Conservation (phyloP, 2,797 vertebrate genomes). For the Tenualosa thibaudeaui region DNA sequence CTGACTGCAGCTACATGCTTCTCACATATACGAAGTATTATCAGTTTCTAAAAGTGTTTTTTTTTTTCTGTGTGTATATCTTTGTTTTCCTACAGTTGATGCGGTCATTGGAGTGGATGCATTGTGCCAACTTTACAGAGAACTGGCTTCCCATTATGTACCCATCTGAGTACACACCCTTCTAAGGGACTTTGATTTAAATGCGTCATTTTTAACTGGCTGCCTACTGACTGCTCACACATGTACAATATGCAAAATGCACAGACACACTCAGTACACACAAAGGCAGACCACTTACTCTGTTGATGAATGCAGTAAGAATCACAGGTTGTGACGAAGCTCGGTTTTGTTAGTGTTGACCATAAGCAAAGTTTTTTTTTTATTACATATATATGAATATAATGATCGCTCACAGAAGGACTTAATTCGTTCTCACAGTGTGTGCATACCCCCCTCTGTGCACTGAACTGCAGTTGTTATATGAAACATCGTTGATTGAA, state of each 20-base stretch:
- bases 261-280: constrained; percentile 37
- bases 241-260: constrained; percentile 5
- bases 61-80: not conserved
- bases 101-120: constrained; percentile 91
- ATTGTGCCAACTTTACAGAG: constrained; percentile 89
- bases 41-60: not conserved
- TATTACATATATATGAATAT: no score
- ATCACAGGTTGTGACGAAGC: not conserved
- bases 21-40: not conserved
- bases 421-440: not conserved
- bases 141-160: constrained; percentile 97
- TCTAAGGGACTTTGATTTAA: constrained; percentile 67
- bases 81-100: constrained; percentile 77
- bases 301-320: constrained; percentile 21
- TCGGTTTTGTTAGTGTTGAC: not conserved
- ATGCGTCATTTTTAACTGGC: not conserved
- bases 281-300: not conserved
- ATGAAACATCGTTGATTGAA: not conserved
- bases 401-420: not conserved
- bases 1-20: not conserved
- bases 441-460: not conserved
- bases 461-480: not conserved
- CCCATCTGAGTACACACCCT: constrained; percentile 90
- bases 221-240: not conserved
- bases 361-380: constrained; percentile 5